These are phyloP conservation scores for Rhinolophus ferrumequinum DNA, from an alignment of 2,113 vertebrate genomes.

Conservation along the genomic window DNA sequence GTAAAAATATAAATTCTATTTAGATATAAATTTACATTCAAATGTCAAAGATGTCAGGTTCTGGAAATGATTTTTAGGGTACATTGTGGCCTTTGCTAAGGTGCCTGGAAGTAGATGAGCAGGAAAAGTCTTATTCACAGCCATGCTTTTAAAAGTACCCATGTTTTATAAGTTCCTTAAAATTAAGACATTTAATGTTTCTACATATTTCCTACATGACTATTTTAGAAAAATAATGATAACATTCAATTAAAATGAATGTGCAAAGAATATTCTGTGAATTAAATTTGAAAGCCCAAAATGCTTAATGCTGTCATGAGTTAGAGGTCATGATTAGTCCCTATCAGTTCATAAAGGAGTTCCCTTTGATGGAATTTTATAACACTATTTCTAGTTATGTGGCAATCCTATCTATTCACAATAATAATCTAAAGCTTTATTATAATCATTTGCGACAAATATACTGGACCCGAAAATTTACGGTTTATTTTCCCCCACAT, in stretches of 20 bases:
- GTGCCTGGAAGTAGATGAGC: background rate
- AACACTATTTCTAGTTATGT: slow-evolving; percentile 33
- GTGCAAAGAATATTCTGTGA: slow-evolving; percentile 40
- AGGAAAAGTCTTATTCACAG: background rate
- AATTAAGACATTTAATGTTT: slow-evolving; percentile 17
- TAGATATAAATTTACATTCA: background rate
- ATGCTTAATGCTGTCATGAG: slow-evolving; percentile 8
- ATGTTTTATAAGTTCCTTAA: slow-evolving; percentile 12
- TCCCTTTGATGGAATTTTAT: slow-evolving; percentile 35
- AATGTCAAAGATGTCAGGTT: background rate
- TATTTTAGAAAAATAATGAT: slow-evolving; percentile 60
- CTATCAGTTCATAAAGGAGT: slow-evolving; percentile 12
- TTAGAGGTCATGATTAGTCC: slow-evolving; percentile 51
- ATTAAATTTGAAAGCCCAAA: slow-evolving; percentile 35
- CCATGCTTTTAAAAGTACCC: background rate
- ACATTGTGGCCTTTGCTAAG: background rate
- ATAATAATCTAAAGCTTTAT: slow-evolving; percentile 34
- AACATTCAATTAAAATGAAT: slow-evolving; percentile 42
- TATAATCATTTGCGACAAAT: background rate
- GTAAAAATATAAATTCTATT: background rate
- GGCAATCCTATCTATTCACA: slow-evolving; percentile 42
- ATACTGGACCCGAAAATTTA: background rate
- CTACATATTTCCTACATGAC: slow-evolving; percentile 30
- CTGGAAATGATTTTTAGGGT: background rate
- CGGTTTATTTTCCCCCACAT: background rate